A percentile compares a stretch with the other conserved stretches of the same genome.
These are phyloP conservation scores for Oreochromis tanganicae DNA, from an alignment of 2,113 vertebrate species.

Conservation along the genomic window DNA sequence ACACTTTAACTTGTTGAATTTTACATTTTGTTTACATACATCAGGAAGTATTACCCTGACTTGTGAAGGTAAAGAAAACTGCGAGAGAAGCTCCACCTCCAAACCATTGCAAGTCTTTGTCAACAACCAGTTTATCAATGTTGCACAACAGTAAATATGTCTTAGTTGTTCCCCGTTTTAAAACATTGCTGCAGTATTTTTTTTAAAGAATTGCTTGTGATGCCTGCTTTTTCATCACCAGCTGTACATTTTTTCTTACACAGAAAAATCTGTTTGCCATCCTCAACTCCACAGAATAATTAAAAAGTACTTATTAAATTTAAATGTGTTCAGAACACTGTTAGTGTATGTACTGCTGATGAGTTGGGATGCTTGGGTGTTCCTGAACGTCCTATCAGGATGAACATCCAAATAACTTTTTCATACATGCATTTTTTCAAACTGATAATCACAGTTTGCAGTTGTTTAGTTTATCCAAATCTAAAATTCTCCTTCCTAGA, in stretches of 20 bases:
- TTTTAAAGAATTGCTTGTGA: neutral
- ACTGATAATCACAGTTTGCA: neutral
- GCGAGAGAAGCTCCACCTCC: no score
- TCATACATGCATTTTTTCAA: neutral
- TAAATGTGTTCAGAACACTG: neutral
- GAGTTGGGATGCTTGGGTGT: neutral
- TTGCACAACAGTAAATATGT: no score
- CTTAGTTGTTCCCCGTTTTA: neutral
- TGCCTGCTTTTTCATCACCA: neutral
- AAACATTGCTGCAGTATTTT: neutral
- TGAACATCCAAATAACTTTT: neutral
- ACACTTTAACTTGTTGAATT: no score
- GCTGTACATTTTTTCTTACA: neutral
- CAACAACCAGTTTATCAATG: neutral
- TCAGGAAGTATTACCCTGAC: no score
- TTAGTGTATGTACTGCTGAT: neutral
- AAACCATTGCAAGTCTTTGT: neutral
- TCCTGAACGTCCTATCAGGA: neutral
- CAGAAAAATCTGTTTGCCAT: neutral
- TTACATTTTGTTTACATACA: no score
- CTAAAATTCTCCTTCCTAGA: neutral
- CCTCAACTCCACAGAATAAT: neutral
- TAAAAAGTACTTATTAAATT: neutral
- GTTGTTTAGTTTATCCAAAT: neutral
- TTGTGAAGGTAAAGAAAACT: no score